Conservation (phyloP, 1,140 invertebrate genomes). For the Ips nitidus region DNA sequence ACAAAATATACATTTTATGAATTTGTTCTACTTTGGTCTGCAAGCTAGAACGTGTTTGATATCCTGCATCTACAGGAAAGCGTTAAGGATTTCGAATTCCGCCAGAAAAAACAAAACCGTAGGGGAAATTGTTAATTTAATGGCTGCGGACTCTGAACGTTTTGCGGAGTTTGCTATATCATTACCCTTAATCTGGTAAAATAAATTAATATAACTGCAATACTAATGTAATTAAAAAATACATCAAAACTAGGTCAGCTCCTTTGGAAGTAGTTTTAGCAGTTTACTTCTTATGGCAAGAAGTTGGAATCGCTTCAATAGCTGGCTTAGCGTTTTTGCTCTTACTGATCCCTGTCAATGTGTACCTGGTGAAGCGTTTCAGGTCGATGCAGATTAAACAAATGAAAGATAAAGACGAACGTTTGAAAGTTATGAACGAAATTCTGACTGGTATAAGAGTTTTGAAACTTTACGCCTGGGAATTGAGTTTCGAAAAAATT, state of each 20-base stretch:
- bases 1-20: conserved; percentile 84
- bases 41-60: conserved; percentile 87
- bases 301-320: conserved; percentile 80
- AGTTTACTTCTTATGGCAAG: conserved; percentile 86
- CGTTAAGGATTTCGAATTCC: conserved; percentile 72
- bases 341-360: conserved; percentile 87
- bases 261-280: conserved; percentile 87
- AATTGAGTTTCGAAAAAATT: conserved; percentile 79
- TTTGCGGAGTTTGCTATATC: conserved; percentile 87
- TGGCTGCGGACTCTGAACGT: conserved; percentile 83
- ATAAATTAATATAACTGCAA: conserved; percentile 49
- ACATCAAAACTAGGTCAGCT: conserved; percentile 82
- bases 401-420: conserved; percentile 89
- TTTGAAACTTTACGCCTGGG: conserved; percentile 35
- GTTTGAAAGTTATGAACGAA: conserved; percentile 81
- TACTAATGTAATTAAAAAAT: not conserved
- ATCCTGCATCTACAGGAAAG: conserved; percentile 91
- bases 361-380: conserved; percentile 78
- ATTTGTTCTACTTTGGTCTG: conserved; percentile 88
- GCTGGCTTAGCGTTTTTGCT: conserved; percentile 91
- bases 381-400: conserved; percentile 81
- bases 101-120: conserved; percentile 79
- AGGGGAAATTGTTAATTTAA: conserved; percentile 74
- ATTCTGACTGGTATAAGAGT: conserved; percentile 30
- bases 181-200: conserved; percentile 91